Base-by-base conservation (phyloP, 2,113 vertebrate genomes). In the Mesocricetus auratus region DNA sequence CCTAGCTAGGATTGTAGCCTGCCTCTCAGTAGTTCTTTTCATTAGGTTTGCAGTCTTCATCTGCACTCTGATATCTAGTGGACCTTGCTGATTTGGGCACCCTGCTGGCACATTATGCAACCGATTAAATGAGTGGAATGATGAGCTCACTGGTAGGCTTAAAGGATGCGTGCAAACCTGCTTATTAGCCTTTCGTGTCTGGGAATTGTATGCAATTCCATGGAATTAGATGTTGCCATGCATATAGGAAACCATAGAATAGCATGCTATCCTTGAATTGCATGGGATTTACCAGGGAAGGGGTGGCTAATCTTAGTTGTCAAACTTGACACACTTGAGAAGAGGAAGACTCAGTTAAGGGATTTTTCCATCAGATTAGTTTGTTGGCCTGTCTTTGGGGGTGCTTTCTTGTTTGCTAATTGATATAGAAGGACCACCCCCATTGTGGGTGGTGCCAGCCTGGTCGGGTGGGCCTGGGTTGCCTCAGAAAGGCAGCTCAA, bases 91-190 rank as follows among this genome's bases (percentile, higher is more conserved):
- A 89, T 93, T 79, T 56, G 90, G 83, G 99, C 98, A 94, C 98
- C 99, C 95, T 99, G 99, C 93, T 99, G 98, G 94, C 99, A 99
- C 56, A 99, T 99, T 99, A 99, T 99, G 98, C 98, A 99, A 96
- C 99, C 99, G 98, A 99, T 99, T 98, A 99, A 99, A 99, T 86
- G 39, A 99, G 99, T 99, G 99, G 99, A 99, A 99, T 99, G 99
- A 98, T 99, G 98, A 99, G 99, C 99, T 99, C 99, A 66, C 99
- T 99, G 97, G 98, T 99, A 97, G 99, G 99, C 97, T 97, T 75
- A 62, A 60, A n/a, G 85, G 86, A 93, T 93, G 82, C 77, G 78
- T 58, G 24, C 68, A 89, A 91, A 73, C 69, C 50, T 86, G 33
- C 69, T 64, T 31, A 71, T 78, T 74, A 56, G 75, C 21, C 56